Percentiles rank a stretch among this genome's conserved stretches.
Evolutionary conservation across 30 jellyfish, hydroid and myxozoan genomes (phyloP).

Genomic region (Catostylus mosaicus): DNA sequence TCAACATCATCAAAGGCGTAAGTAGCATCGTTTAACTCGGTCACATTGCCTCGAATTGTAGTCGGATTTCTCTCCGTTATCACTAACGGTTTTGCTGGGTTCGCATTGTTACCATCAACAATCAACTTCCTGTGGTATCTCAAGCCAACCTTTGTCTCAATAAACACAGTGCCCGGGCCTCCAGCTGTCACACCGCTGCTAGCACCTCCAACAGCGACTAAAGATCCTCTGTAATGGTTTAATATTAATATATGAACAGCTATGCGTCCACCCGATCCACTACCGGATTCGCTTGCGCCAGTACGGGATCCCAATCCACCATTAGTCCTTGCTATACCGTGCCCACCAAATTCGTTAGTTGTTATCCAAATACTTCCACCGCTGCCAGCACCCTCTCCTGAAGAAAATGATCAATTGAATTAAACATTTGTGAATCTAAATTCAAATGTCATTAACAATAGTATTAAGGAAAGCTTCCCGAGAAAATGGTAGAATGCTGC

Average conservation of each 20-base stretch:
- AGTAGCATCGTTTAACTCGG: constrained; percentile 65
- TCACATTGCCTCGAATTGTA: not conserved
- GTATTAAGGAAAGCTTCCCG: too few species aligned
- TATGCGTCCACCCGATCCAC: constrained; percentile 74
- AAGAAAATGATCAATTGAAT: not conserved
- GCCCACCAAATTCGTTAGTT: constrained; percentile 61
- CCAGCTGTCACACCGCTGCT: constrained; percentile 59
- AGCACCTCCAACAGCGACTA: constrained; percentile 48
- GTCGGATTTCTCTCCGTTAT: constrained; percentile 41
- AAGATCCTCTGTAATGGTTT: constrained; percentile 44
- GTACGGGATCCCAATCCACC: constrained; percentile 53
- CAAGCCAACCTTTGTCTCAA: constrained; percentile 41
- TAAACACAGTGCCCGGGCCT: constrained; percentile 71
- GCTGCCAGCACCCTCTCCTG: constrained; percentile 79
- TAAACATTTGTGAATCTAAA: not conserved
- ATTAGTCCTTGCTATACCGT: constrained; percentile 52
- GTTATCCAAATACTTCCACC: constrained; percentile 72
- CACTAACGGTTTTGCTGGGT: constrained; percentile 60
- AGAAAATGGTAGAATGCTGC: too few species aligned
- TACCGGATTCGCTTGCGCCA: constrained; percentile 32
- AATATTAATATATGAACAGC: constrained; percentile 39
- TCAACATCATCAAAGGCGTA: constrained; percentile 52
- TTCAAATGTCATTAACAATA: not conserved
- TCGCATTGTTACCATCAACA: constrained; percentile 70
- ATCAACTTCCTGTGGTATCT: constrained; percentile 52